Evolutionary conservation across 2,888 invertebrate species (phyloP), one percentile per base, ranked within the genome.

Genomic region (Eupithecia inturbata): DNA sequence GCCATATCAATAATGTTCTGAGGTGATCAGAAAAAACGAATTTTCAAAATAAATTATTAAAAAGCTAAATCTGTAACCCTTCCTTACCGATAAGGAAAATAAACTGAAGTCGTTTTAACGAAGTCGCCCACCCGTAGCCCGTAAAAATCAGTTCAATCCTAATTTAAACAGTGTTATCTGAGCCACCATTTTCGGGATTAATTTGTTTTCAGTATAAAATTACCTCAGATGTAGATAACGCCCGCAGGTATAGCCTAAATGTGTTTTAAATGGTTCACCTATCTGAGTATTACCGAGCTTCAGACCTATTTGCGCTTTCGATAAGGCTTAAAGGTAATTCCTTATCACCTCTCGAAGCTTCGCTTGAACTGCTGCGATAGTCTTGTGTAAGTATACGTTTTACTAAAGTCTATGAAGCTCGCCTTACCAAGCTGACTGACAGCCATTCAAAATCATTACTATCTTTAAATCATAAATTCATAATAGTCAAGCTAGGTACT

Each of bases 81-180:
- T 57, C 14, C 57, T 26, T 12, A 26, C 14, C 57, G 22, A 22
- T 64, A 36, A 36, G 63, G 36, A 68, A 74, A 79, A 76, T 72
- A 76, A 70, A 77, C 72, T 70, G 57, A 76, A 68, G 71, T 67
- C 80, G 82, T 79, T 82, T 77, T 87, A 90, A 89, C 87, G 87
- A 88, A 90, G 89, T 88, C 89, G 81, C 79, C 80, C 80, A 82
- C 83, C 84, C 83, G 83, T 78, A 81, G 80, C 85, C 81, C 80
- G 83, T 88, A 87, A 89, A 90, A 90, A 89, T 88, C 86, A 84
- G 85, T 86, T 86, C 85, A 80, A 82, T 83, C 82, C 83, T 79
- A 84, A 88, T 89, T 90, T 89, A 89, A 85, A 85, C 60, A 57
- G 82, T 86, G 87, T 88, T 86, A 84, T 83, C 83, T 85, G 83